Evolutionary conservation across 2,113 vertebrate species (phyloP), one percentile per base, ranked within the genome.

Genomic region (Callorhinus ursinus): DNA sequence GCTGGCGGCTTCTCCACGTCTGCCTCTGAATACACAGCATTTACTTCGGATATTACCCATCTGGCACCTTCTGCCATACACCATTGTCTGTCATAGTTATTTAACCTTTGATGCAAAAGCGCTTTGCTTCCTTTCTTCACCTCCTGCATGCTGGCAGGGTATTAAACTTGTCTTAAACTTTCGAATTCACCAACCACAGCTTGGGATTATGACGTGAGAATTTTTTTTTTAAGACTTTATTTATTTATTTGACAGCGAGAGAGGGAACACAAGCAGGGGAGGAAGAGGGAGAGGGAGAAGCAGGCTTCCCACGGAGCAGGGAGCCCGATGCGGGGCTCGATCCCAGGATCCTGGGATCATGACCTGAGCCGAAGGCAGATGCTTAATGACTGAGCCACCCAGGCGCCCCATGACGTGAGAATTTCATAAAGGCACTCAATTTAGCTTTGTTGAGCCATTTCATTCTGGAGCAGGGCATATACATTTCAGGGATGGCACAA

Each of bases 401-500:
- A 1, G 46, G 46, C 46, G 8, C 8, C 46, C 46, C 46, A 74
- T 88, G 87, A 72, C 72, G 14, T 28, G 49, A 96, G 94, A 85
- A 81, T 95, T 94, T 93, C 82, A 76, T 80, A 80, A 96, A 36
- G 59, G 57, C 19, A 49, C 49, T 57, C 67, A 74, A 22, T 95
- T 96, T 93, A 81, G 71, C 53, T 91, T 92, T 86, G 71, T 93
- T 88, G 96, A 93, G 26, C 71, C 26, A 95, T 86, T 97, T 88
- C 67, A 95, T 95, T 97, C 74, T 82, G 72, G 77, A 93, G 26
- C n/a, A 79, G 77, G 77, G 74, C 19, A 55, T 91, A 81, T 49
- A 85, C 51, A 96, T 95, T 82, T 97, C 39, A 91, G 71, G 82
- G 84, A 95, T 92, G 67, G 86, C 94, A 93, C 87, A 88, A 93